Percentiles rank a stretch among this genome's conserved stretches.
Conservation (phyloP, 2,113 vertebrate species). For the Bombycilla garrulus region DNA sequence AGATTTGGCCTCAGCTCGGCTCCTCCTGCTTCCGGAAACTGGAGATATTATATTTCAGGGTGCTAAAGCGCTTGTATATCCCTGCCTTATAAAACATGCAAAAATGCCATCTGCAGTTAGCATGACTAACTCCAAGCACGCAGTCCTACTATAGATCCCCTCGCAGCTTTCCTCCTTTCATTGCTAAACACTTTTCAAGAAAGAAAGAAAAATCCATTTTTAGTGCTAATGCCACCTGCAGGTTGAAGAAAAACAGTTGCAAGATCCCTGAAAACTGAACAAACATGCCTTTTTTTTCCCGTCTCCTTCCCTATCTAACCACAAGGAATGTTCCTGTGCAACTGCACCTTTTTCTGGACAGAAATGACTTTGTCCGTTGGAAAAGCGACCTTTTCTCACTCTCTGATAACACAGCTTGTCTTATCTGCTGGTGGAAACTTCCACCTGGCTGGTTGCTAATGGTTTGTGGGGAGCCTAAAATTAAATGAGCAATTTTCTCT, state of each 20-base stretch:
- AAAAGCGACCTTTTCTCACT: slow-evolving; percentile 3
- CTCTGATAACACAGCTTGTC: not conserved
- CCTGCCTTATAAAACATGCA: slow-evolving; percentile 80
- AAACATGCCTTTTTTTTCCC: not conserved
- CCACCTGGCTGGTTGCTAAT: not conserved
- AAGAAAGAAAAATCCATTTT: slow-evolving; percentile 79
- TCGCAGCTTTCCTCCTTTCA: slow-evolving; percentile 70
- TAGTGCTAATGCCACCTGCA: slow-evolving; percentile 83
- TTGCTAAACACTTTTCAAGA: slow-evolving; percentile 73
- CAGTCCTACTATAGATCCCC: slow-evolving; percentile 74
- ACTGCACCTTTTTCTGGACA: not conserved
- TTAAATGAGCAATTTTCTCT: not conserved
- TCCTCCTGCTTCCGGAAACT: slow-evolving; percentile 50
- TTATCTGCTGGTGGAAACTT: not conserved
- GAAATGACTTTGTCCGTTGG: not conserved
- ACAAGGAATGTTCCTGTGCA: not conserved
- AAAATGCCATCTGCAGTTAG: slow-evolving; percentile 83
- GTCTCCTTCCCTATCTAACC: not conserved
- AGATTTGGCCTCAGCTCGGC: not conserved
- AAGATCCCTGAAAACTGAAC: slow-evolving; percentile 60
- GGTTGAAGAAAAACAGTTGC: slow-evolving; percentile 76
- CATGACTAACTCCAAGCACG: slow-evolving; percentile 75
- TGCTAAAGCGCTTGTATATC: slow-evolving; percentile 71
- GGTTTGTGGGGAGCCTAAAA: not conserved
- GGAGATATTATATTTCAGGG: slow-evolving; percentile 32